These are phyloP conservation scores for Amphilophus citrinellus DNA, from an alignment of 2,113 vertebrate genomes.

Conservation along the genomic window DNA sequence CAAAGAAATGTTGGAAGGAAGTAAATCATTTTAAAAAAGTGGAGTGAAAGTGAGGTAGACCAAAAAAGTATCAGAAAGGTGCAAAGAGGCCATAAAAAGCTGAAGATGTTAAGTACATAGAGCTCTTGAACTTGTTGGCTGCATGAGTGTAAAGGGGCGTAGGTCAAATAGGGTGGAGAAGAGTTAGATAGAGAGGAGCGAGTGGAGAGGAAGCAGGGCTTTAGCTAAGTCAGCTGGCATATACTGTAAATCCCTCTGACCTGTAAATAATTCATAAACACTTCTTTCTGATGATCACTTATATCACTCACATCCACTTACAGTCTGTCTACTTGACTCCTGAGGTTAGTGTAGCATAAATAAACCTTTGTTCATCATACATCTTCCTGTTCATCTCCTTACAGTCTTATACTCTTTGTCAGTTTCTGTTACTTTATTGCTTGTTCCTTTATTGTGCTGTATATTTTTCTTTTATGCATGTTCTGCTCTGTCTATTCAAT, in stretches of 20 bases:
- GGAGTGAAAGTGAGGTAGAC: conserved; percentile 23
- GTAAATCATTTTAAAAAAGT: neutral
- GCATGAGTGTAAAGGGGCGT: conserved; percentile 35
- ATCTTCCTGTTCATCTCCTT: neutral
- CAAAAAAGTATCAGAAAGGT: conserved; percentile 26
- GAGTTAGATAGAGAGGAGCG: conserved; percentile 38
- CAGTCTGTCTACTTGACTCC: conserved; percentile 28
- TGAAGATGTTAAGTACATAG: conserved; percentile 24
- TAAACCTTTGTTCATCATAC: conserved; percentile 17
- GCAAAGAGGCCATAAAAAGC: conserved; percentile 51
- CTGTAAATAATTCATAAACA: conserved; percentile 78
- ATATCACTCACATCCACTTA: conserved; percentile 50
- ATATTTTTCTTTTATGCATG: neutral
- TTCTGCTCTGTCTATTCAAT: too few species aligned
- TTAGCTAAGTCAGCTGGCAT: conserved; percentile 63
- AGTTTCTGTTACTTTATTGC: conserved; percentile 8
- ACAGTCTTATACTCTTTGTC: conserved; percentile 1
- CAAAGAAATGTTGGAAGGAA: neutral
- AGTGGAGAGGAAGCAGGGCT: conserved; percentile 54
- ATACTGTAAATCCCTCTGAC: conserved; percentile 73
- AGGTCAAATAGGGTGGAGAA: conserved; percentile 50
- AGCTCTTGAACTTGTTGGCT: neutral
- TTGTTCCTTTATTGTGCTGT: conserved; percentile 12
- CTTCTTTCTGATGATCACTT: conserved; percentile 63
- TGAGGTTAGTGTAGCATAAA: conserved; percentile 43